Percentiles rank a stretch among this genome's conserved stretches.
These are phyloP conservation scores for Marisa cornuarietis DNA, from an alignment of 1,140 invertebrate genomes.

Conservation along the genomic window DNA sequence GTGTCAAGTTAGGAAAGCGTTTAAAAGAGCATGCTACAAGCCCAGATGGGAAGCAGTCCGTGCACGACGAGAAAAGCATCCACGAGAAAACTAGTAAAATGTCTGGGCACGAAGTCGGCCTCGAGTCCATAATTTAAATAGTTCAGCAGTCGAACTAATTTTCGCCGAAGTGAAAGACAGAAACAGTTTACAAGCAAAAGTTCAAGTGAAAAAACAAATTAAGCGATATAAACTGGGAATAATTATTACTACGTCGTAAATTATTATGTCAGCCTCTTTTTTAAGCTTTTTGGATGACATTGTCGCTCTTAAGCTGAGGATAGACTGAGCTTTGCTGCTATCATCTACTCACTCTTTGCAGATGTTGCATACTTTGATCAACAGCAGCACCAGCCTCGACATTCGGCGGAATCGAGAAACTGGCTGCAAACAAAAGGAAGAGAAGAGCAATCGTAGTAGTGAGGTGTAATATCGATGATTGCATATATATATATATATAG, in stretches of 20 bases:
- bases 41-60: too few species aligned
- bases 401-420: constrained; percentile 35
- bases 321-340: background rate
- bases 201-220: background rate
- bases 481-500: background rate
- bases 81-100: too few species aligned
- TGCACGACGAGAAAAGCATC: too few species aligned
- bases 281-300: too few species aligned
- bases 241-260: too few species aligned
- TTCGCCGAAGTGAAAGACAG: background rate
- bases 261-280: too few species aligned
- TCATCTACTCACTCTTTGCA: constrained; percentile 40
- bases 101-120: too few species aligned
- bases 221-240: background rate
- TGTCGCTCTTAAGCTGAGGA: too few species aligned
- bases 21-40: too few species aligned
- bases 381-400: constrained; percentile 39
- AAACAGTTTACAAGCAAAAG: background rate
- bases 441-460: background rate
- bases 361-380: constrained; percentile 46
- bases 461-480: background rate
- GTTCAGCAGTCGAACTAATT: background rate
- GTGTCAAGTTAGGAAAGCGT: too few species aligned
- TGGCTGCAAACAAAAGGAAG: constrained; percentile 32
- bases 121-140: too few species aligned